Evolutionary conservation across 2,888 invertebrate species (phyloP).

Genomic region (Molanna angustata): DNA sequence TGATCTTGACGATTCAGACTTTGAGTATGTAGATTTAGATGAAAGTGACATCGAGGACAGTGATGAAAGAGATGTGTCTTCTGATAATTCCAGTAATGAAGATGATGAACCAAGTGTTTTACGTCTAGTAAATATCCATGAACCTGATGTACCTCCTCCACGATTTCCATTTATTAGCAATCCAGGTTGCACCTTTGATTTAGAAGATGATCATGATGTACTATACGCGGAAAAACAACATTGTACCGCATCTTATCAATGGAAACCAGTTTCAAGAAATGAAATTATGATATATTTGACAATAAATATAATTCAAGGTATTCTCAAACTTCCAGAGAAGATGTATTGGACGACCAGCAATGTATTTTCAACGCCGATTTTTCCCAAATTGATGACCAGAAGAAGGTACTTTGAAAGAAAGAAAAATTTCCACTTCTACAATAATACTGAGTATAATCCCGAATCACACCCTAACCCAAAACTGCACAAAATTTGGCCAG

Average conservation of each 20-base stretch:
- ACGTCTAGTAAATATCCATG: too few species aligned
- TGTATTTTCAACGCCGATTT: neutral
- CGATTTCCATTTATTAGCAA: too few species aligned
- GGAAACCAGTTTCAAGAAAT: neutral
- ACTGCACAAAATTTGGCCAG: slow-evolving; percentile 25
- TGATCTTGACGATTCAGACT: too few species aligned
- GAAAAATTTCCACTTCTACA: neutral
- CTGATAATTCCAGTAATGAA: too few species aligned
- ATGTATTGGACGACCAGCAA: neutral
- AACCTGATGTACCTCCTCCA: too few species aligned
- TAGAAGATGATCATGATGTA: too few species aligned
- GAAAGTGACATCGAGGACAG: too few species aligned
- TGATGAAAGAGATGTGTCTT: too few species aligned
- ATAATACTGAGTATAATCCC: slow-evolving; percentile 6
- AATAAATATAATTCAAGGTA: neutral
- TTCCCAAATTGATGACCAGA: neutral
- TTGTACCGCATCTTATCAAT: neutral
- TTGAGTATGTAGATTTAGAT: too few species aligned
- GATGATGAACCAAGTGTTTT: too few species aligned
- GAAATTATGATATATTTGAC: neutral
- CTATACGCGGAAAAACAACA: neutral
- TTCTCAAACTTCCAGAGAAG: neutral
- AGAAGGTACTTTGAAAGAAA: neutral
- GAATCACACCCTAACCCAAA: slow-evolving; percentile 22
- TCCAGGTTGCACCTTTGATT: too few species aligned